phyloP scores from a whole-genome alignment of 1,140 invertebrate genomes.

The Drosophila repleta region DNA sequence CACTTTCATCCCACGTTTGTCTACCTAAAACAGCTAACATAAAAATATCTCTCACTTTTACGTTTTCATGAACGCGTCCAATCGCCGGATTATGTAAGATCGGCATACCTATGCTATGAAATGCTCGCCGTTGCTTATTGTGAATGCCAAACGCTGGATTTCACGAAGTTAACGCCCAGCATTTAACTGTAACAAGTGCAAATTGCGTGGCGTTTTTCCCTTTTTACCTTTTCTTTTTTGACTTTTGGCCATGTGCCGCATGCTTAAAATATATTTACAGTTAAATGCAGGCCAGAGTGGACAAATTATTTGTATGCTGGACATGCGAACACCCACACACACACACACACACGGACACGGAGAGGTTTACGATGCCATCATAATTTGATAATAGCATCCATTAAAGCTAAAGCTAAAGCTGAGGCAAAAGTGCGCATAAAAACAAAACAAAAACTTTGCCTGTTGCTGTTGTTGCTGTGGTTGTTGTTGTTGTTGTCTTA shows the following conservation, averaged over 20 bases:
- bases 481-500: constrained; percentile 56
- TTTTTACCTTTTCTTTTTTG: background rate
- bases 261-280: constrained; percentile 41
- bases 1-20: too few species aligned
- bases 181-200: constrained; percentile 65
- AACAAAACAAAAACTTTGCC: background rate
- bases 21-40: constrained; percentile 3
- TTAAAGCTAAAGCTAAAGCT: constrained; percentile 67
- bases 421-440: constrained; percentile 50
- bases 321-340: constrained; percentile 27
- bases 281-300: constrained; percentile 34
- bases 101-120: constrained; percentile 37
- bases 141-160: constrained; percentile 49
- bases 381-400: constrained; percentile 76
- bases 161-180: constrained; percentile 35
- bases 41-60: constrained; percentile 69
- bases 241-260: constrained; percentile 38
- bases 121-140: constrained; percentile 11
- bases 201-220: constrained; percentile 19
- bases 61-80: constrained; percentile 68
- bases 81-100: constrained; percentile 64
- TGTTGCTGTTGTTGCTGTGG: constrained; percentile 36
- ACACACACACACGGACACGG: constrained; percentile 15
- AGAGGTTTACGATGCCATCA: constrained; percentile 77
- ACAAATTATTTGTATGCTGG: constrained; percentile 40